Base-by-base conservation (phyloP, 2,797 vertebrate species). In the Mormyrops boulengeri region DNA sequence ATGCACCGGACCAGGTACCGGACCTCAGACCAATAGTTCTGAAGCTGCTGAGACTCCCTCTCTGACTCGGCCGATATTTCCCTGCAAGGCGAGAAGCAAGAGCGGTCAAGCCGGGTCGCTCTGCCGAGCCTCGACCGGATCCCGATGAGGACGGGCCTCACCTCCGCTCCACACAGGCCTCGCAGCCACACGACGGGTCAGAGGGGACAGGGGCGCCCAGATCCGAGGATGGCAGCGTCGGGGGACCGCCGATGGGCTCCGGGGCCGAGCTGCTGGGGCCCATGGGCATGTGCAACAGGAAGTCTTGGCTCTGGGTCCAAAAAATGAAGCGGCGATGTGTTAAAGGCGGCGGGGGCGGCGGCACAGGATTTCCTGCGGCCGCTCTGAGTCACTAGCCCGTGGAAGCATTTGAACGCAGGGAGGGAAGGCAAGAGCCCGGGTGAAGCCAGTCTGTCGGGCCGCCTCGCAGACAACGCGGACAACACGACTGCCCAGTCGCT, bases 1-100 rank as follows among this genome's bases (percentile, higher is more conserved):
- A 99, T 97, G 92, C 98, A 99, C 88, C 98, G 97, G 88, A 99
- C 98, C 94, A 97, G 96, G 94, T 99, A 99, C 88, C 98, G 97
- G 80, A 99, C 98, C 94, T 99, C 98, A 0, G 98, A 98, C 98
- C 98, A 99, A 95, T 97, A 98, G 93, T 98, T 99, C 94, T 99
- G 98, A 91, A 99, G 97, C 93, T 98, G 97, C 94, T 99, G 98
- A 5, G 98, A 97, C 93, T 99, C 98, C 80, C 97, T 96, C 93
- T 99, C 98, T 2, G 97, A 96, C 93, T 99, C 98, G 19, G 97
- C 96, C 4, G 97, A 96, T 92, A 97, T 96, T 93, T 99, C 98
- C 94, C 98, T 99, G 95, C 30, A 82, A 90, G 87, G 30, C 22
- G 41, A 19, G 8, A 49, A n/a, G 19, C 22, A 30, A n/a, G 41